A percentile compares a stretch with the other conserved stretches of the same genome.
Conservation (phyloP, 1,140 invertebrate species). For the Diorhabda carinulata region DNA sequence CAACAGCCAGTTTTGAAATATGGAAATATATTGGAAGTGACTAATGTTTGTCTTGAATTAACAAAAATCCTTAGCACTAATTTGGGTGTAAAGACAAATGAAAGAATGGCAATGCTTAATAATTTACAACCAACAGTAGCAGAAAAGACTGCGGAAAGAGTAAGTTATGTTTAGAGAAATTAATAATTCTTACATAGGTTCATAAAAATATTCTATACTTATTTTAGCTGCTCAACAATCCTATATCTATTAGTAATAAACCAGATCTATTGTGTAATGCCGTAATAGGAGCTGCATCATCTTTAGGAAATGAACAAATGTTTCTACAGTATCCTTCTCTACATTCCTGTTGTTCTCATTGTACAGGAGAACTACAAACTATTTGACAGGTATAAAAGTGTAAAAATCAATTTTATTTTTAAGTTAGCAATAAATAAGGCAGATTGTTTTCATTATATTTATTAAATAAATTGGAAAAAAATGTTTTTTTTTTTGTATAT, state of each 20-base stretch:
- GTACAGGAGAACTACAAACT: constrained; percentile 47
- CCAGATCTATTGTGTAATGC: constrained; percentile 48
- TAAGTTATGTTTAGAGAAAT: constrained; percentile 15
- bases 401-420: neutral
- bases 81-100: constrained; percentile 24
- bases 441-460: too few relatives aligned
- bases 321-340: constrained; percentile 38
- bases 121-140: constrained; percentile 43
- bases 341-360: constrained; percentile 47
- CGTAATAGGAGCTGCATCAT: constrained; percentile 46
- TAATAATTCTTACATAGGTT: neutral
- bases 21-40: constrained; percentile 49
- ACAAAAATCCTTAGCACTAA: constrained; percentile 43
- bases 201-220: too few relatives aligned
- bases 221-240: constrained; percentile 40
- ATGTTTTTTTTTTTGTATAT: too few relatives aligned
- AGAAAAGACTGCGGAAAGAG: constrained; percentile 46
- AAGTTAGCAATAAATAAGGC: neutral
- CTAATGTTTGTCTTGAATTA: constrained; percentile 43
- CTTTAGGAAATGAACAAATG: constrained; percentile 38
- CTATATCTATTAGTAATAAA: constrained; percentile 38
- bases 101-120: constrained; percentile 25
- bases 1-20: constrained; percentile 41
- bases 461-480: too few relatives aligned
- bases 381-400: constrained; percentile 37